A percentile compares a stretch with the other conserved stretches of the same genome.
phyloP scores from a whole-genome alignment of 2,888 invertebrate species.

The Leptinotarsa rubiginosa region DNA sequence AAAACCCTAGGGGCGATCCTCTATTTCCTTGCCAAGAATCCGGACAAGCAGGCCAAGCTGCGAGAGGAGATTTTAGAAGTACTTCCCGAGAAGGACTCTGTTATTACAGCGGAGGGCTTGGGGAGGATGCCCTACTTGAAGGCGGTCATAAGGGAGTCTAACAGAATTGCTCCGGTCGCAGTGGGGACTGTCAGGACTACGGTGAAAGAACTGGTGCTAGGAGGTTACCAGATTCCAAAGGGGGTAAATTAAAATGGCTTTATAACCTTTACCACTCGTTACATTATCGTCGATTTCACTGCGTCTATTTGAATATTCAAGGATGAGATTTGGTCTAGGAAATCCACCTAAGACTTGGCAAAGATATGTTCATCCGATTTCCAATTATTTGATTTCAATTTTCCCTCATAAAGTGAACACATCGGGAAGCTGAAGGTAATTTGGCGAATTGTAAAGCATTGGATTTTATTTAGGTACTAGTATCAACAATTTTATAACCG shows the following conservation, averaged over 20 bases:
- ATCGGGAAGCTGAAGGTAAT: too few species aligned
- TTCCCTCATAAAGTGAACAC: too few species aligned
- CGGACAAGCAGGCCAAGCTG: constrained; percentile 64
- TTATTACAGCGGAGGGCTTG: constrained; percentile 62
- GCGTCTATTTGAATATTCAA: too few species aligned
- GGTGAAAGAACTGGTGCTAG: constrained; percentile 42
- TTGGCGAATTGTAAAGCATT: too few species aligned
- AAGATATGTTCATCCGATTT: too few species aligned
- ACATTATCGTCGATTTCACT: too few species aligned
- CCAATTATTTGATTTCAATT: too few species aligned
- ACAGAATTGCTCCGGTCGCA: constrained; percentile 63
- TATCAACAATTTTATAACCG: too few species aligned
- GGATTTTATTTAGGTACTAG: too few species aligned
- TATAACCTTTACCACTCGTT: too few species aligned
- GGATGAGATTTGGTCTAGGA: too few species aligned
- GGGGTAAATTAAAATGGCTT: constrained; percentile 54
- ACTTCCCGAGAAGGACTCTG: constrained; percentile 55
- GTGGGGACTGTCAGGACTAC: constrained; percentile 52
- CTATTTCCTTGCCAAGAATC: constrained; percentile 66
- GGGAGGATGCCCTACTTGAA: constrained; percentile 68
- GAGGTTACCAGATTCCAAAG: constrained; percentile 55
- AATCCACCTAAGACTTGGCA: too few species aligned
- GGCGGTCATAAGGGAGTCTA: constrained; percentile 75
- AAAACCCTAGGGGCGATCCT: constrained; percentile 64
- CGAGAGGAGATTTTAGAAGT: constrained; percentile 61